Evolutionary conservation across 1,140 invertebrate species (phyloP).

Genomic region (Dryas iulia): DNA sequence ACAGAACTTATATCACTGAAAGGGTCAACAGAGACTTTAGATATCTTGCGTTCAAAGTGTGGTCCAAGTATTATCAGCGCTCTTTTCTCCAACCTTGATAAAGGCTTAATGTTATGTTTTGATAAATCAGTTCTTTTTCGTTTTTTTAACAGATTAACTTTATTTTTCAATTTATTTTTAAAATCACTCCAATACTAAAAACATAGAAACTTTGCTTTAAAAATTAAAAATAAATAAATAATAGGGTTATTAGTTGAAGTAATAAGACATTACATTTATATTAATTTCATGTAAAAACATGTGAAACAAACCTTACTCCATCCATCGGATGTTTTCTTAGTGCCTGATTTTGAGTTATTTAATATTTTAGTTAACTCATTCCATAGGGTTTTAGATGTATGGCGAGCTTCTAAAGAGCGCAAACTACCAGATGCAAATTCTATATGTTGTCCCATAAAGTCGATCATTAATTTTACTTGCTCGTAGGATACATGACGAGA

Average conservation of each 20-base stretch:
- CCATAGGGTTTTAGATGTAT: slow-evolving; percentile 54
- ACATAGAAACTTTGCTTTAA: not conserved
- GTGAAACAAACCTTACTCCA: slow-evolving; percentile 54
- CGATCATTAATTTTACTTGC: slow-evolving; percentile 54
- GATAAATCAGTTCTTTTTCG: slow-evolving; percentile 34
- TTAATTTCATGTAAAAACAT: not conserved
- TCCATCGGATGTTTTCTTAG: slow-evolving; percentile 49
- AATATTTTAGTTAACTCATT: slow-evolving; percentile 48
- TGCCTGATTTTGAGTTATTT: slow-evolving; percentile 45
- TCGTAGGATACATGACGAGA: slow-evolving; percentile 53
- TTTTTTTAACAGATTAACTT: slow-evolving; percentile 44
- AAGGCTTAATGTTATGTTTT: slow-evolving; percentile 34
- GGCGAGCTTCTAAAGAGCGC: slow-evolving; percentile 46
- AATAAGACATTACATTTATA: too few relatives aligned
- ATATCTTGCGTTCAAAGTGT: slow-evolving; percentile 44
- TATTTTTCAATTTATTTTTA: slow-evolving; percentile 62
- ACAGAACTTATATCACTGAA: slow-evolving; percentile 29
- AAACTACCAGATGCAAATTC: slow-evolving; percentile 52
- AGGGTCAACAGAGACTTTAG: slow-evolving; percentile 21
- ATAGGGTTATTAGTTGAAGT: too few relatives aligned
- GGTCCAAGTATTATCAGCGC: slow-evolving; percentile 52
- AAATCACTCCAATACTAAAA: slow-evolving; percentile 66
- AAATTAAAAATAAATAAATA: slow-evolving; percentile 13
- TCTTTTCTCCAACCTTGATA: slow-evolving; percentile 57
- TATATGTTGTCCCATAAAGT: slow-evolving; percentile 60